Evolutionary conservation across 1,140 invertebrate genomes (phyloP).

Genomic region (Calycopis cecrops): DNA sequence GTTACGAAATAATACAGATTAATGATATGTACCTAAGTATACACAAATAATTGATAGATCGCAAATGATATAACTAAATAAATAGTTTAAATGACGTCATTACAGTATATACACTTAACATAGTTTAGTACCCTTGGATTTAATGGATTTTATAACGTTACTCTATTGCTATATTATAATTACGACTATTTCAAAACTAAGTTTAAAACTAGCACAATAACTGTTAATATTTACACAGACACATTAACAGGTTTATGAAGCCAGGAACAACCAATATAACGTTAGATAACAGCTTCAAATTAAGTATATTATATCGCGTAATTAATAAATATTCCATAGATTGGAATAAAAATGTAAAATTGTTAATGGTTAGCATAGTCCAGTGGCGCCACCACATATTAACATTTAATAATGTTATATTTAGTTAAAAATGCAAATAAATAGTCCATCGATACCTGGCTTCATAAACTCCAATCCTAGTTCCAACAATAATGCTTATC

Average conservation of each 20-base stretch:
- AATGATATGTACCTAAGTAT: constrained; percentile 72
- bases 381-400: no score
- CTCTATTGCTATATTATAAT: constrained; percentile 42
- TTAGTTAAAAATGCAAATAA: background rate
- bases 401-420: no score
- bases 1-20: constrained; percentile 57
- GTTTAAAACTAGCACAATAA: constrained; percentile 51
- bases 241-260: constrained; percentile 35
- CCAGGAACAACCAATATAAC: constrained; percentile 17
- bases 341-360: no score
- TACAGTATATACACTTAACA: constrained; percentile 57
- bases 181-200: constrained; percentile 62
- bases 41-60: constrained; percentile 60
- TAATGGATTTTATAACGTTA: constrained; percentile 65
- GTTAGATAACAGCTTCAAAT: background rate
- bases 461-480: constrained; percentile 37
- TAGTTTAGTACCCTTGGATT: constrained; percentile 72
- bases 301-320: no score
- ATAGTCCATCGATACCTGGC: background rate
- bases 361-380: no score
- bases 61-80: constrained; percentile 69
- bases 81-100: constrained; percentile 65
- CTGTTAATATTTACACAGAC: constrained; percentile 57
- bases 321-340: no score
- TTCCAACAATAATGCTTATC: constrained; percentile 43